phyloP scores from a whole-genome alignment of 2,797 vertebrate genomes.

The Pteropus rufus region DNA sequence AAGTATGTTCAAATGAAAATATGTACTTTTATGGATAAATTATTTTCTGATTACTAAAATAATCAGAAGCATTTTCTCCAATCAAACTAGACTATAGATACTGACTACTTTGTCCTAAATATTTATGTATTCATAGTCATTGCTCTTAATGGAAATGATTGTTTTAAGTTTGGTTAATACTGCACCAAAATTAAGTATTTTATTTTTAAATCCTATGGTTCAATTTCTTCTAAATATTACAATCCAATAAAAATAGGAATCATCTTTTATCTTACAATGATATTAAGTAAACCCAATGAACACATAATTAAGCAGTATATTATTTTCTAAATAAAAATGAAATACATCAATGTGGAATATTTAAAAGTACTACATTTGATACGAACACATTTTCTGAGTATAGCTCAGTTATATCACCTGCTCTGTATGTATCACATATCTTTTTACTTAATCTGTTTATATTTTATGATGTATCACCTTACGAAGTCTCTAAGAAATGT shows the following conservation, averaged over 20 bases:
- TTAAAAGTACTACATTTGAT: neutral
- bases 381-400: neutral
- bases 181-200: neutral
- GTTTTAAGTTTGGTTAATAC: neutral
- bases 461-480: neutral
- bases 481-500: neutral
- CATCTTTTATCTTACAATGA: neutral
- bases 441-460: neutral
- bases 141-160: neutral
- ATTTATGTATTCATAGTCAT: neutral
- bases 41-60: slow-evolving; percentile 25
- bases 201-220: neutral
- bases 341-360: neutral
- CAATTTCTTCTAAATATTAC: neutral
- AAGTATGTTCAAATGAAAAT: slow-evolving; percentile 21
- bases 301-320: neutral
- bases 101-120: neutral
- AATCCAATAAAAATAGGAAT: neutral
- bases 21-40: slow-evolving; percentile 22
- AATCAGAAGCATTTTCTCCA: neutral
- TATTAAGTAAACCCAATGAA: neutral
- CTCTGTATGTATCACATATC: neutral
- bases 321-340: neutral
- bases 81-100: neutral
- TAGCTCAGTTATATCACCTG: neutral